Evolutionary conservation across 2,797 vertebrate genomes (phyloP), one percentile per base, ranked within the genome.

Genomic region (Artibeus jamaicensis): DNA sequence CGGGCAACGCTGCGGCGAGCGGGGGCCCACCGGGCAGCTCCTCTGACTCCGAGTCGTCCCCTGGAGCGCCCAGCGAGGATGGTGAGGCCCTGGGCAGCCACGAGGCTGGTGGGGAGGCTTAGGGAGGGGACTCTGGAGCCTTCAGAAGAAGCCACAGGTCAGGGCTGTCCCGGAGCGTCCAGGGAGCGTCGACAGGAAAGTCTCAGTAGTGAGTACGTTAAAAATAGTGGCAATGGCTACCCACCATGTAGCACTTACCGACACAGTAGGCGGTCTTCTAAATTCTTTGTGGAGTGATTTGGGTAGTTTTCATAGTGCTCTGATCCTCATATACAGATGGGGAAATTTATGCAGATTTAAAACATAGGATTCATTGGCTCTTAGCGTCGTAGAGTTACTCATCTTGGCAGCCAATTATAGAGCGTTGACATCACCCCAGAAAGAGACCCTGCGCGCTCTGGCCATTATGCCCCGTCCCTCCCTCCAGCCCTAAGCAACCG

Each of bases 11-110:
- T 6, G 81, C 94, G 0, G 91, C 90, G 0, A 78, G 89, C 0
- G 96, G 93, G 14, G 95, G 86, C 1, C 78, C 96, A 0, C 78
- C 88, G 0, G 99, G 99, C 14, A 99, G 99, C 7, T 99, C 99
- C 1, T 99, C 99, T 0, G 99, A 99, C 82, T 99, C 99, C 0
- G 99, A 99, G 78, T 99, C 99, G 0, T 99, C 99, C 0, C 99
- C 99, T 0, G 99, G 99, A 67, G 99, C 98, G 14, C 99, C 99
- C 76, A 99, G 99, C 4, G 99, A 99, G 98, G 99, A 99, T 32
- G 98, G 99, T 98, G 94, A 98, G 98, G 44, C 46, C 73, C 53
- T 37, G 1, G 2, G 62, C 24, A 44, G 48, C 39, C 29, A 1
- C 4, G 0, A 57, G n/a, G 46, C 29, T 7, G 32, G 29, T 3